phyloP scores from a whole-genome alignment of 2,113 vertebrate genomes.

The Egretta garzetta region DNA sequence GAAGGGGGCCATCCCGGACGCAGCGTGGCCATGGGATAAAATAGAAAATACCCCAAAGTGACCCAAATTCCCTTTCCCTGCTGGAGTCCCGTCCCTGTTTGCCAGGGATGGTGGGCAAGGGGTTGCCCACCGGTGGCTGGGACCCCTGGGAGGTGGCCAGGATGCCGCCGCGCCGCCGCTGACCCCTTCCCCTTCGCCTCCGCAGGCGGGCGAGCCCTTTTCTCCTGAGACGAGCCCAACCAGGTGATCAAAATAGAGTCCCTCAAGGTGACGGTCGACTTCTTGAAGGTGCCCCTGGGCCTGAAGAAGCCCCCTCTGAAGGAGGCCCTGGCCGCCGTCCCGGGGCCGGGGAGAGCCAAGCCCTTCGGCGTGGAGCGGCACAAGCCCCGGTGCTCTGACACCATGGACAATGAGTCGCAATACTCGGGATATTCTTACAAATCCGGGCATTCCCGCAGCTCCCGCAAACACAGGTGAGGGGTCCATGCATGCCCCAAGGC shows the following conservation, averaged over 20 bases:
- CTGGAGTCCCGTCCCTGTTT: rapidly evolving
- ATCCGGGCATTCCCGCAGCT: slow-evolving; percentile 90
- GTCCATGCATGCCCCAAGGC: rapidly evolving
- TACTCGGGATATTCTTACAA: slow-evolving; percentile 95
- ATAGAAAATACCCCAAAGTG: neutral
- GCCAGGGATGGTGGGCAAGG: neutral
- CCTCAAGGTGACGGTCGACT: slow-evolving; percentile 95
- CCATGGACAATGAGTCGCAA: slow-evolving; percentile 95
- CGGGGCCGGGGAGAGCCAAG: slow-evolving; percentile 69
- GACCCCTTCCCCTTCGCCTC: neutral
- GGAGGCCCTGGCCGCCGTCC: slow-evolving; percentile 78
- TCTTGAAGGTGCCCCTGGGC: slow-evolving; percentile 90
- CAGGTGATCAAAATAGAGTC: slow-evolving; percentile 96
- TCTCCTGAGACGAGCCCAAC: slow-evolving; percentile 70
- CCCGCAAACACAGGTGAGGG: slow-evolving; percentile 88
- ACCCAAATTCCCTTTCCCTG: neutral
- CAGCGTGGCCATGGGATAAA: neutral
- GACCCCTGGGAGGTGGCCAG: neutral
- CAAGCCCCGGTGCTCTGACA: slow-evolving; percentile 78
- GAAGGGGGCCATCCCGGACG: rapidly evolving
- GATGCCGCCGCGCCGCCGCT: rapidly evolving
- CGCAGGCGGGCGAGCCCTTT: slow-evolving; percentile 64
- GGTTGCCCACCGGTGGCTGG: neutral
- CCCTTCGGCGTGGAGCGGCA: slow-evolving; percentile 68
- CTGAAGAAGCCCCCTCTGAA: slow-evolving; percentile 80